phyloP scores from a whole-genome alignment of 2,888 invertebrate species.

The Chesias legatella region DNA sequence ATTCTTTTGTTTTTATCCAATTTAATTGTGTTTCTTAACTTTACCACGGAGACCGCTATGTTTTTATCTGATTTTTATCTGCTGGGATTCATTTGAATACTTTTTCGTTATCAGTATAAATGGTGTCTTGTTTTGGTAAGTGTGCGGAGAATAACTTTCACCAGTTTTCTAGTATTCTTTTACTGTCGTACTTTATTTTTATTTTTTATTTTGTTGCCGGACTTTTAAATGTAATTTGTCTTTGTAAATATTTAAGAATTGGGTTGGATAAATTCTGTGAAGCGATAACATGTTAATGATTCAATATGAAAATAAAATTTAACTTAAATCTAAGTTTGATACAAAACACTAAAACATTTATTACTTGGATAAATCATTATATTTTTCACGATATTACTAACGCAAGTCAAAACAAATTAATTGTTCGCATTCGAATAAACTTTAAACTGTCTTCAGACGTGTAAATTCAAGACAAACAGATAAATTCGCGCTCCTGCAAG shows the following conservation, averaged over 20 bases:
- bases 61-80: constrained; percentile 63
- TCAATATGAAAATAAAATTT: too few species aligned
- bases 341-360: too few species aligned
- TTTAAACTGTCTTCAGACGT: constrained; percentile 12
- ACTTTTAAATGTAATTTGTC: constrained; percentile 17
- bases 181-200: constrained; percentile 14
- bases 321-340: too few species aligned
- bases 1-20: constrained; percentile 46
- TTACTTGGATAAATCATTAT: too few species aligned
- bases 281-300: constrained; percentile 12
- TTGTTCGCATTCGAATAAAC: constrained; percentile 4
- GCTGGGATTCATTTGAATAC: constrained; percentile 64
- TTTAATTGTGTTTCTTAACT: constrained; percentile 37
- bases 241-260: constrained; percentile 11
- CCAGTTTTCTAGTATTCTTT: constrained; percentile 24
- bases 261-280: constrained; percentile 8
- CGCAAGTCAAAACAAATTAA: constrained; percentile 1
- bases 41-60: constrained; percentile 25
- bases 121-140: constrained; percentile 38
- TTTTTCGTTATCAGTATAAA: constrained; percentile 52
- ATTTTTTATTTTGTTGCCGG: constrained; percentile 12
- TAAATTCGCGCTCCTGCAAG: constrained; percentile 17
- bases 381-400: background rate
- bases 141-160: constrained; percentile 27
- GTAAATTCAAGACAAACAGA: constrained; percentile 18